Conservation (phyloP, 1,140 invertebrate species). For the Bombus pascuorum region DNA sequence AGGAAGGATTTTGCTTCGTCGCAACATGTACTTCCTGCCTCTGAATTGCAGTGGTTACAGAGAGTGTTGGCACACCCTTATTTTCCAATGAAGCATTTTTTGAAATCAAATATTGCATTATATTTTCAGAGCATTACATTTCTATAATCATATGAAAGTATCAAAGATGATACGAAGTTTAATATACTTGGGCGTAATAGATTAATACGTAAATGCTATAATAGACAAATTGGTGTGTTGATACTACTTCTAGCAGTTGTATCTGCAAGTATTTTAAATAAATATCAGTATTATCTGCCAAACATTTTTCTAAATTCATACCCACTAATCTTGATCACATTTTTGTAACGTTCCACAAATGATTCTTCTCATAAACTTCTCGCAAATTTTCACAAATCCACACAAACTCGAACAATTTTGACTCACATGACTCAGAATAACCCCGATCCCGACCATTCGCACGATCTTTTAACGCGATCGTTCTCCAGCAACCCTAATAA, state of each 20-base stretch:
- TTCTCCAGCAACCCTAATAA: neutral
- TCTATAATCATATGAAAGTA: no score
- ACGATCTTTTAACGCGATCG: neutral
- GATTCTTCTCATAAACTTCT: neutral
- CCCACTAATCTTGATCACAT: neutral
- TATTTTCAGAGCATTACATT: no score
- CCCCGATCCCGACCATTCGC: neutral
- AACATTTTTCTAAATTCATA: neutral
- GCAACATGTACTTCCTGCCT: neutral
- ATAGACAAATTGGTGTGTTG: no score
- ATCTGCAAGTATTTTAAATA: neutral
- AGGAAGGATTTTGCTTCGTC: neutral
- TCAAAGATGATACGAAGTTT: no score
- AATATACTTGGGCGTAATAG: no score
- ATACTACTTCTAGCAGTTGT: neutral
- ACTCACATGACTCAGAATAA: neutral
- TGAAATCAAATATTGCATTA: no score
- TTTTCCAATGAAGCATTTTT: no score
- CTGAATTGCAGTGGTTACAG: no score
- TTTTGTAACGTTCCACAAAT: neutral
- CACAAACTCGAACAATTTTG: neutral
- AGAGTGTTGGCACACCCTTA: no score
- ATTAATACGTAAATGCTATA: no score
- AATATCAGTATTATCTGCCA: neutral
- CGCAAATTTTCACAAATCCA: neutral